Evolutionary conservation across 2,797 vertebrate species (phyloP).

Genomic region (Lindbergichthys nudifrons): DNA sequence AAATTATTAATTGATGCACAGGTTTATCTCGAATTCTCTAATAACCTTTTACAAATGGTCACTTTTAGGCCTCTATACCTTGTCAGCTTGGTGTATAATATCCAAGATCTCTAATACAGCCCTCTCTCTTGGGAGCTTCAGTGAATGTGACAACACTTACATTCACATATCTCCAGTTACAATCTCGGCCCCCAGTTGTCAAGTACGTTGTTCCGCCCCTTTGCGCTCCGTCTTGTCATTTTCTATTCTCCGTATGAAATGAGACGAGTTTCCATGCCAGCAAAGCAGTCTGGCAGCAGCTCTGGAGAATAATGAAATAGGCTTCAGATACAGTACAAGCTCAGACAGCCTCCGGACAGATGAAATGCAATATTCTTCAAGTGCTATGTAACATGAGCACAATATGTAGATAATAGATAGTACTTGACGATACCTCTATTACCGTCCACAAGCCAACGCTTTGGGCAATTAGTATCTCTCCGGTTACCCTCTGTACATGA

Average conservation of each 20-base stretch:
- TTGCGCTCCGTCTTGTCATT: slow-evolving; percentile 75
- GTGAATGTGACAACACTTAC: slow-evolving; percentile 71
- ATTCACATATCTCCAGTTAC: slow-evolving; percentile 78
- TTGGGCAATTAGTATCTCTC: slow-evolving; percentile 81
- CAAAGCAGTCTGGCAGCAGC: slow-evolving; percentile 70
- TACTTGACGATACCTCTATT: slow-evolving; percentile 75
- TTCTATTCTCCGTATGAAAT: slow-evolving; percentile 76
- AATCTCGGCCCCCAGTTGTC: slow-evolving; percentile 76
- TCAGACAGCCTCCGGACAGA: slow-evolving; percentile 69
- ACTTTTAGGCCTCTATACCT: slow-evolving; percentile 2
- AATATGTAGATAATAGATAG: slow-evolving; percentile 84
- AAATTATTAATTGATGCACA: slow-evolving; percentile 2
- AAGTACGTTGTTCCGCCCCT: slow-evolving; percentile 63
- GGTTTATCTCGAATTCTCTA: background rate
- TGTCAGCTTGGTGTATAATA: slow-evolving; percentile 23
- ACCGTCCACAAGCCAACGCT: slow-evolving; percentile 76
- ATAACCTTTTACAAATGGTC: background rate
- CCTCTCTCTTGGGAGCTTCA: slow-evolving; percentile 49
- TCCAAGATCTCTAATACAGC: slow-evolving; percentile 20
- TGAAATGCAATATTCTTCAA: slow-evolving; percentile 84
- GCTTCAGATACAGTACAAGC: slow-evolving; percentile 56
- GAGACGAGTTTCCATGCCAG: slow-evolving; percentile 66
- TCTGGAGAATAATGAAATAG: slow-evolving; percentile 73
- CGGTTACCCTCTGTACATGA: slow-evolving; percentile 74
- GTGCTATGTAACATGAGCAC: slow-evolving; percentile 81